Percentiles rank a stretch among this genome's conserved stretches.
These are phyloP conservation scores for Drosophila trichaetosa DNA, from an alignment of 2,888 invertebrate genomes.

Conservation along the genomic window DNA sequence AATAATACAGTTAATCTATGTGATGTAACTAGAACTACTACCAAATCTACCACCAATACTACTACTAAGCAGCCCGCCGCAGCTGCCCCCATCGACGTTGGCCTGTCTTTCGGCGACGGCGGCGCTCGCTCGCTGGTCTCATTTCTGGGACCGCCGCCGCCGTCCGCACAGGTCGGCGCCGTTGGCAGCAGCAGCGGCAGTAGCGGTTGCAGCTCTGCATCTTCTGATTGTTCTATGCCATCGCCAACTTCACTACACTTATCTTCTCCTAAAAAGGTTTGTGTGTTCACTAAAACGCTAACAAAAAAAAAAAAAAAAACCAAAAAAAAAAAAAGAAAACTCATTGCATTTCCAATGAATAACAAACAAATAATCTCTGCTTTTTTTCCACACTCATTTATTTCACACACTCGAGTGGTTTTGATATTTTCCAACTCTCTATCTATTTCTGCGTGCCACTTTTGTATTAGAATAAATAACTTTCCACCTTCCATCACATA, in stretches of 20 bases:
- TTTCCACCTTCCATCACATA: constrained; percentile 14
- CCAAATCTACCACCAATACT: constrained; percentile 71
- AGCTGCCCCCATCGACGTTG: constrained; percentile 40
- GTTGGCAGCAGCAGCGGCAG: constrained; percentile 77
- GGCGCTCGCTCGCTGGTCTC: constrained; percentile 38
- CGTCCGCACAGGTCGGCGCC: constrained; percentile 44
- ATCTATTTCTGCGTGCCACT: constrained; percentile 11
- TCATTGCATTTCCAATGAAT: constrained; percentile 46
- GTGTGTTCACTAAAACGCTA: constrained; percentile 80
- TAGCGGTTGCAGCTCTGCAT: constrained; percentile 85
- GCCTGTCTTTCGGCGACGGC: constrained; percentile 36
- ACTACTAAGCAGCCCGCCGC: constrained; percentile 78
- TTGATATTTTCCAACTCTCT: constrained; percentile 16
- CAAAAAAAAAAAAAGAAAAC: constrained; percentile 20
- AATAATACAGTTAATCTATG: constrained; percentile 85
- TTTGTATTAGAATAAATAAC: constrained; percentile 3
- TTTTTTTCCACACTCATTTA: constrained; percentile 33
- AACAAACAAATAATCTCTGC: constrained; percentile 45
- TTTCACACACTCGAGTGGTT: constrained; percentile 21
- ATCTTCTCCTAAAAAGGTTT: constrained; percentile 86
- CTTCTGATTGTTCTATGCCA: constrained; percentile 85
- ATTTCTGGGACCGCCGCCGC: constrained; percentile 56
- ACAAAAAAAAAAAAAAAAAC: constrained; percentile 32
- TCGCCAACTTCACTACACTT: constrained; percentile 85
- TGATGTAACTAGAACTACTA: constrained; percentile 84